Evolutionary conservation across 92 coral and sea anemone species (phyloP), one percentile per base, ranked within the genome.

Genomic region (Nematostella vectensis): DNA sequence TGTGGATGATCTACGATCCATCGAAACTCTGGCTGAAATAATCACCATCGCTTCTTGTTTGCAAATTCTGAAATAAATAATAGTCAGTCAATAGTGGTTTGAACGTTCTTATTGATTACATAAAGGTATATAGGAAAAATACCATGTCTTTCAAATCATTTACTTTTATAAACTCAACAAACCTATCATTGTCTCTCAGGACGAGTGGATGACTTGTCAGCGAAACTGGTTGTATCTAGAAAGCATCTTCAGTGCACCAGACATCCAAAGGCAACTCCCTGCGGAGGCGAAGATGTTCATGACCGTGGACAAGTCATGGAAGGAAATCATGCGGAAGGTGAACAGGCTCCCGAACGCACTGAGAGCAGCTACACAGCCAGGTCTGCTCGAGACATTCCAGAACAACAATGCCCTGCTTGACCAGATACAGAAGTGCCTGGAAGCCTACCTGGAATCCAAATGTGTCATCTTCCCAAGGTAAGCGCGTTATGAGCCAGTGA

Each of bases 231-330:
- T 91, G 50, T 91, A 91, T 74, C 72, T 91, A 16, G 98, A 91
- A 69, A 91, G 98, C 31, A 91, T 91, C 31, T 91, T 91, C 80
- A 91, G 98, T 39, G 98, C 98, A 27, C 98, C 98, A 30, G 98
- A 91, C 57, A 91, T 91, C 57, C 98, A 91, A 79, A 77, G 98
- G 39, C 98, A 91, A 71, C 70, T 91, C 21, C 98, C 98, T 10
- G 98, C 98, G 0, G 98, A 91, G 51, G 98, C 98, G 1, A 91
- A 91, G 78, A 91, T 91, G 98, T 91, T 91, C 68, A 72, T 91
- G 81, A 91, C 98, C 0, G 98, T 91, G 0, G 98, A 91, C 54
- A 91, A 91, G 65, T 91, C 98, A 11, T 91, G 98, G 98, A 91
- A 91, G 42, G 98, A 91, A 44, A 83, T 91, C 42, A 91, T 91